phyloP scores from a whole-genome alignment of 2,888 invertebrate genomes.

The Machimus rusticus region DNA sequence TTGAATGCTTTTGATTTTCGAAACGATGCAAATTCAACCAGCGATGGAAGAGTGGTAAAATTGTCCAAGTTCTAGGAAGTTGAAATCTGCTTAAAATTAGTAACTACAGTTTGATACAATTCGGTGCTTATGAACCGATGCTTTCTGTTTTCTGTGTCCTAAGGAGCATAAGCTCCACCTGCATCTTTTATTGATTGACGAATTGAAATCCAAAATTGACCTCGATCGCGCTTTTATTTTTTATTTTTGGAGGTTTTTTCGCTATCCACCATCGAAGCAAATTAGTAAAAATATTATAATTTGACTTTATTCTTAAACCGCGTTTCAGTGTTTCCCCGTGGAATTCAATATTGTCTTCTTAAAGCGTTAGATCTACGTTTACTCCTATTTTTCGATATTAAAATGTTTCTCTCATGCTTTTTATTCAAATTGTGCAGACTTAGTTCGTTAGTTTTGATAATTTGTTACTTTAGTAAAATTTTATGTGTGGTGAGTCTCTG shows the following conservation, averaged over 20 bases:
- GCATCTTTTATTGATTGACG: background rate
- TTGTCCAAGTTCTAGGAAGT: background rate
- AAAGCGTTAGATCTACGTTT: constrained; percentile 34
- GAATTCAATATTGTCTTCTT: constrained; percentile 37
- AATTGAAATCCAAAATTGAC: constrained; percentile 26
- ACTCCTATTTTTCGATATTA: background rate
- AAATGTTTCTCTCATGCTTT: background rate
- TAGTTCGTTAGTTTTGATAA: constrained; percentile 10
- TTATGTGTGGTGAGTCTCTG: background rate
- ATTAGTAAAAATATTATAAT: background rate
- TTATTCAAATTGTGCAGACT: constrained; percentile 25
- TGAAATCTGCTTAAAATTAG: background rate
- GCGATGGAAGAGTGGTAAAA: constrained; percentile 19
- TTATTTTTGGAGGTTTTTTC: background rate
- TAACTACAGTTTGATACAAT: background rate
- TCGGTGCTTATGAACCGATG: background rate
- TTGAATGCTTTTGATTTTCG: background rate
- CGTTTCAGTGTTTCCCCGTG: constrained; percentile 29
- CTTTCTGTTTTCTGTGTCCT: background rate
- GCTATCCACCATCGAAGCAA: background rate
- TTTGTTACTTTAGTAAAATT: background rate
- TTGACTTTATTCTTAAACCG: background rate
- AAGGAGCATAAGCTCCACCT: background rate
- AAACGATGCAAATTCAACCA: constrained; percentile 17
- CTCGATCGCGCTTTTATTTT: background rate